Conservation (phyloP, 2,113 vertebrate species). For the Budorcas taxicolor region DNA sequence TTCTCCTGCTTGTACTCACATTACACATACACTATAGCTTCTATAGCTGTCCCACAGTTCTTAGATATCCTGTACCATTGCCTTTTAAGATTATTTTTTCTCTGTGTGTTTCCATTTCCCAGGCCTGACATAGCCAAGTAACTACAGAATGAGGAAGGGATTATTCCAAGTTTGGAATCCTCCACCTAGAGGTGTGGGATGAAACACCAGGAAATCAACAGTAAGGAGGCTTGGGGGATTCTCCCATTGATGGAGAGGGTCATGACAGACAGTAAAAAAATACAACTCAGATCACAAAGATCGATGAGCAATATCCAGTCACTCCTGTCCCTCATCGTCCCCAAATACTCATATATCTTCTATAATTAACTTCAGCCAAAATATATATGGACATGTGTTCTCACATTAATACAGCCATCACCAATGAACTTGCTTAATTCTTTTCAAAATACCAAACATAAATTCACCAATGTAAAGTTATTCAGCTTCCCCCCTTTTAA, state of each 20-base stretch:
- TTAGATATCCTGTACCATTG: not conserved
- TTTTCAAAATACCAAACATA: not conserved
- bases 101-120: not conserved
- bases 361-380: not conserved
- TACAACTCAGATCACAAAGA: not conserved
- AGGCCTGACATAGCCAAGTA: not conserved
- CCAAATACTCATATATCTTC: not conserved
- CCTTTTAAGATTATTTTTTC: not conserved
- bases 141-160: not conserved
- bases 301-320: not conserved
- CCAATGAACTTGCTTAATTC: not conserved
- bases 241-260: not conserved
- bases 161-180: not conserved
- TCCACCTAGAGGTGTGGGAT: not conserved
- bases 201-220: not conserved
- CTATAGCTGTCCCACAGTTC: not conserved
- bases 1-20: not conserved
- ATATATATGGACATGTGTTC: not conserved
- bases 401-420: not conserved
- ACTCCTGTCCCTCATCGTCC: not conserved
- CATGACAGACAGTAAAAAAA: not conserved
- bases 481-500: not conserved
- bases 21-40: not conserved
- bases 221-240: not conserved
- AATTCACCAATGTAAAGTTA: not conserved